phyloP scores from a whole-genome alignment of 2,113 vertebrate genomes.

The Malurus alboscapulatus region DNA sequence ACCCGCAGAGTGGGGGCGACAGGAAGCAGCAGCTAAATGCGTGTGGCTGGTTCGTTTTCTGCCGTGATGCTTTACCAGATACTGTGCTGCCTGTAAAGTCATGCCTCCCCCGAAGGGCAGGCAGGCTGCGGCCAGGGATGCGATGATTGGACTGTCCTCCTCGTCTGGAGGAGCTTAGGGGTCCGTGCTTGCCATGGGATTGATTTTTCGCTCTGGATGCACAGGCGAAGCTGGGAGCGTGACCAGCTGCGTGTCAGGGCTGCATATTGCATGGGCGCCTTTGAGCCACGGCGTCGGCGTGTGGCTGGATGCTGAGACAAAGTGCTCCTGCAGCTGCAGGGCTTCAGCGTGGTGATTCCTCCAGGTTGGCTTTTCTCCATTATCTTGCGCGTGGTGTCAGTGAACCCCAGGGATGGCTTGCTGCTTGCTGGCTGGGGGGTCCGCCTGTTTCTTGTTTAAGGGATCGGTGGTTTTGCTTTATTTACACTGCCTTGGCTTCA shows the following conservation, averaged over 20 bases:
- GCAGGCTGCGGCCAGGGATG: neutral
- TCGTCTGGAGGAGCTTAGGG: neutral
- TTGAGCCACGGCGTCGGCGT: neutral
- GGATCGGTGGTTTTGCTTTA: neutral
- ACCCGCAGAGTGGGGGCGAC: neutral
- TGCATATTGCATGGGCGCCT: neutral
- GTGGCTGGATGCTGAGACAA: slow-evolving; percentile 14
- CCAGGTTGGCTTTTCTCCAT: neutral
- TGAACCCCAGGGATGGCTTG: neutral
- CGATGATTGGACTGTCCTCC: neutral
- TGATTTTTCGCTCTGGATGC: neutral
- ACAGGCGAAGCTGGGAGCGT: neutral
- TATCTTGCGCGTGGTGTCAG: neutral
- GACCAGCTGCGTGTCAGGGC: neutral
- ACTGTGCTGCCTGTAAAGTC: neutral
- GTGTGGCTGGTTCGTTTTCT: neutral
- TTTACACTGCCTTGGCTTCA: neutral
- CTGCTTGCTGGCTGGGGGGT: neutral
- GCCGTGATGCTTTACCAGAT: neutral
- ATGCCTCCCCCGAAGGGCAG: neutral
- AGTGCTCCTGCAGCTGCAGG: slow-evolving; percentile 9
- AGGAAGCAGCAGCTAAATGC: neutral
- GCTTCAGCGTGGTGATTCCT: neutral
- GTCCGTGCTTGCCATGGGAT: neutral
- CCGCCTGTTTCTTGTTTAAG: neutral